Conservation (phyloP, 2,113 vertebrate genomes). For the Ochotona princeps region DNA sequence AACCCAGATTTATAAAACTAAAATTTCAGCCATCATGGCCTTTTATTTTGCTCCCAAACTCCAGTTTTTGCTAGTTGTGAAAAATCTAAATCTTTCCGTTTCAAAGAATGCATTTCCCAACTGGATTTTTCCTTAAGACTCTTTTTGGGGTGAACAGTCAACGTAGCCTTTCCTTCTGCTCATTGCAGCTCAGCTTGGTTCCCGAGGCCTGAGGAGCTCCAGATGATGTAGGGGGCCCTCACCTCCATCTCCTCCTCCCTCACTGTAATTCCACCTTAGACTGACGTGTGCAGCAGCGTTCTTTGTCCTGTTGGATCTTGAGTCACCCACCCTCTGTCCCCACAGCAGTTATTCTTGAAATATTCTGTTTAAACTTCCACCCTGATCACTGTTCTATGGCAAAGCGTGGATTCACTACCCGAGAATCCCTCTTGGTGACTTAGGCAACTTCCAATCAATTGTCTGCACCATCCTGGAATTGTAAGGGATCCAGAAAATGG, state of each 20-base stretch:
- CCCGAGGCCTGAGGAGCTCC: not conserved
- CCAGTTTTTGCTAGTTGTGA: not conserved
- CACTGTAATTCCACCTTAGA: no score
- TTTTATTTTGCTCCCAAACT: not conserved
- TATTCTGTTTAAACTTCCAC: not conserved
- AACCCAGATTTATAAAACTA: not conserved
- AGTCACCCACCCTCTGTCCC: not conserved
- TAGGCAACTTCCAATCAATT: not conserved
- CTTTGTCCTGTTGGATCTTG: not conserved
- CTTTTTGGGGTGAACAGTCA: not conserved
- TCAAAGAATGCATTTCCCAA: not conserved
- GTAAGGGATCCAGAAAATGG: not conserved
- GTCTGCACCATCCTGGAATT: not conserved
- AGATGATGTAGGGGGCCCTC: rapidly evolving
- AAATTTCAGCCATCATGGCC: not conserved
- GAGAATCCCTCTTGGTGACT: not conserved
- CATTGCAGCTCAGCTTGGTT: not conserved
- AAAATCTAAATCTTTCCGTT: not conserved
- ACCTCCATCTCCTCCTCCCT: not conserved
- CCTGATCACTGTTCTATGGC: not conserved
- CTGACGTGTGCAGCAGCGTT: not conserved
- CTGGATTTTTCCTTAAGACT: not conserved
- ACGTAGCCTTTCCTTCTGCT: not conserved
- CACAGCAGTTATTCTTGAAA: not conserved
- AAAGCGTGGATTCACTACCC: not conserved